Evolutionary conservation across 2,888 invertebrate genomes (phyloP).

Genomic region (Tupiocoris notatus): DNA sequence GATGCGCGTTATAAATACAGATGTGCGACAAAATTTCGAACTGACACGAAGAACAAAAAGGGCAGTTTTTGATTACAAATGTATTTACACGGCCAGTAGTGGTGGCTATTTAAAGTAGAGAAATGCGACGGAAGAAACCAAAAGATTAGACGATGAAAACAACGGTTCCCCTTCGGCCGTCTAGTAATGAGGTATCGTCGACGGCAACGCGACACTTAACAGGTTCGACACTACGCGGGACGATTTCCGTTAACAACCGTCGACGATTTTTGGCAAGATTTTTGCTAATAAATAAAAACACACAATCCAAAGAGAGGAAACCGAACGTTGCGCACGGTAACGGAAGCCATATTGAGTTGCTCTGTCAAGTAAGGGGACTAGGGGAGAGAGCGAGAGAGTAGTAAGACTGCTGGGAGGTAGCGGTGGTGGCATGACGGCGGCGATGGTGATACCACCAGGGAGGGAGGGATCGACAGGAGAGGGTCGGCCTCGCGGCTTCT

Average conservation of each 20-base stretch:
- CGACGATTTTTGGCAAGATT: background rate
- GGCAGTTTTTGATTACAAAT: too few relatives aligned
- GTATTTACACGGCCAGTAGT: too few relatives aligned
- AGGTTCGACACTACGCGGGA: background rate
- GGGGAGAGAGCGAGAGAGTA: constrained; percentile 16
- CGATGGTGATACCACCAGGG: too few relatives aligned
- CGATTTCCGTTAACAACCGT: background rate
- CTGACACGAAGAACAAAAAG: too few relatives aligned
- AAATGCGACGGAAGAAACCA: too few relatives aligned
- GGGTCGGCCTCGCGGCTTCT: background rate
- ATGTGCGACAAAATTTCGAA: too few relatives aligned
- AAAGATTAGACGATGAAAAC: background rate
- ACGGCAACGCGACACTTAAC: background rate
- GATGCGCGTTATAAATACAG: too few relatives aligned
- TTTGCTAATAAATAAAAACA: constrained; percentile 4
- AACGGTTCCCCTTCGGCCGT: background rate
- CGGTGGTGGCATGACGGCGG: too few relatives aligned
- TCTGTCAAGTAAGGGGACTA: constrained; percentile 33
- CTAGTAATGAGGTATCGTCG: background rate
- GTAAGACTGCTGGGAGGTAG: background rate
- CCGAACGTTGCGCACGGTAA: constrained; percentile 40
- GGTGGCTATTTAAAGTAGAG: too few relatives aligned
- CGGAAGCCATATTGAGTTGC: constrained; percentile 44
- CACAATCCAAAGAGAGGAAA: constrained; percentile 29
- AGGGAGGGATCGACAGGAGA: background rate